Base-by-base conservation (phyloP, 2,797 vertebrate species). In the Erithacus rubecula region DNA sequence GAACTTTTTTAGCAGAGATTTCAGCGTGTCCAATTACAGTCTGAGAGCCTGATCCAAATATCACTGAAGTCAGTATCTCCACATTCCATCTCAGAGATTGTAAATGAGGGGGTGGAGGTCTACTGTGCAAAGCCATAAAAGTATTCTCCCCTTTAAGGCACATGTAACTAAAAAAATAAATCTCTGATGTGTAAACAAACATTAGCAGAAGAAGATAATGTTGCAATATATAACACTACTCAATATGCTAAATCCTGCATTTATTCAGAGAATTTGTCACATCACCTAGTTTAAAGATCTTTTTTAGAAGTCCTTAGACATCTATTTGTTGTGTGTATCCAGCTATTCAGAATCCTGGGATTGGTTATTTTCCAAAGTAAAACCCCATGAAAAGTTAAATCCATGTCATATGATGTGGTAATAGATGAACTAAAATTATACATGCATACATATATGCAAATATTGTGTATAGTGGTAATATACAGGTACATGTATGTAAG, bases 21-120 rank as follows among this genome's bases (percentile, higher is more conserved):
- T 91, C 69, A 62, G 72, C 0, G 1, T 86, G 83, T 88, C 89
- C 91, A 86, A 82, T 93, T 94, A 71, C 82, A 91, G 37, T 69
- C 55, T 76, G 76, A 91, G 79, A 64, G 59, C 41, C 76, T 88
- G 82, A 88, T 93, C 69, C 75, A 91, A 81, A 75, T 80, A 80
- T 87, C 76, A 83, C 52, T 65, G 53, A 84, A 93, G 41, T 90
- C 68, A 89, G 9, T 86, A 94, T 88, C 91, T 89, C 69, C 51
- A 90, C 87, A 89, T 96, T 95, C 87, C 87, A 88, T 88, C 84
- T 94, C 82, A 89, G 63, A 46, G 49, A 63, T 37, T 79, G 69
- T 41, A 93, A 83, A 85, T 56, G 85, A 87, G 63, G 83, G 82
- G 29, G 83, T 83, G 85, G 69, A 86, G 55, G 63, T 91, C 76